Percentiles rank a stretch among this genome's conserved stretches.
These are phyloP conservation scores for Antheraea assamensis DNA, from an alignment of 2,888 invertebrate species.

Conservation along the genomic window DNA sequence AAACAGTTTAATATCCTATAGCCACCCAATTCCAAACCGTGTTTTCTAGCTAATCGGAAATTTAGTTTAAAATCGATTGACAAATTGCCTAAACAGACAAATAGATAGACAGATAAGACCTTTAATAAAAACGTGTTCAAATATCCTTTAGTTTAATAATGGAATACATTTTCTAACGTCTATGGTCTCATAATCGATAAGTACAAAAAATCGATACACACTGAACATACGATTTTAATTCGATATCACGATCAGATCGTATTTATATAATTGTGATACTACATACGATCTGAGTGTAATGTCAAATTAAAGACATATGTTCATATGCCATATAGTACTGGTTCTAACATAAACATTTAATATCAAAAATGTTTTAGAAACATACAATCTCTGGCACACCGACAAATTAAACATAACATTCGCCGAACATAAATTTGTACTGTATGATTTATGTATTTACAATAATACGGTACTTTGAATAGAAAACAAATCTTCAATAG, in stretches of 20 bases:
- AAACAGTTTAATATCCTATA: not conserved
- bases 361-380: too few species aligned
- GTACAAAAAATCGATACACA: not conserved
- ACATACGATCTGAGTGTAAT: too few species aligned
- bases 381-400: too few species aligned
- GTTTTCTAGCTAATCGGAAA: not conserved
- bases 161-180: not conserved
- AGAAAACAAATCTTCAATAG: not conserved
- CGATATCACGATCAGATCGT: not conserved
- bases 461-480: not conserved
- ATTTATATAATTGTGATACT: too few species aligned
- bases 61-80: not conserved
- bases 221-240: not conserved
- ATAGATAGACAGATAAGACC: not conserved
- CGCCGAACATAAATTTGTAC: not conserved
- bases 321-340: too few species aligned
- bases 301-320: too few species aligned
- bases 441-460: not conserved
- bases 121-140: not conserved
- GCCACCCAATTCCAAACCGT: not conserved
- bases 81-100: not conserved
- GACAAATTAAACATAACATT: not conserved
- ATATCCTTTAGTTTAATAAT: not conserved
- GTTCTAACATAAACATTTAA: not conserved
- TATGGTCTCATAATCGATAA: not conserved